Evolutionary conservation across 1,140 invertebrate genomes (phyloP).

Genomic region (Bombus picipes): DNA sequence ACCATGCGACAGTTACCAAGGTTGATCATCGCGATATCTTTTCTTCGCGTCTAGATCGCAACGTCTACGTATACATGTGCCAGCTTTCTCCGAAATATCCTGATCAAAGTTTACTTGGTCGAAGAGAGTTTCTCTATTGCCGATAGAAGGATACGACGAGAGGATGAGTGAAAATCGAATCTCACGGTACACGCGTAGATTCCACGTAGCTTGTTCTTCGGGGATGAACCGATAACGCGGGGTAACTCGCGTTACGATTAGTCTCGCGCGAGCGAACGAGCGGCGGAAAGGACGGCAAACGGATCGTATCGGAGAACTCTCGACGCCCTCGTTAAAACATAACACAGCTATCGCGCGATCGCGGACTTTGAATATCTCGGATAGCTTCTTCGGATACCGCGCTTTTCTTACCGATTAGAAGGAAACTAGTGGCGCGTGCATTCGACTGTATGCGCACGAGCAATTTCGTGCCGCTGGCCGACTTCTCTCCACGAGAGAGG

Average conservation of each 20-base stretch:
- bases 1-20: background rate
- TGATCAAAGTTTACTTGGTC: no score
- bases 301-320: background rate
- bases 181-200: background rate
- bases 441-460: background rate
- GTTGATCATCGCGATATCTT: background rate
- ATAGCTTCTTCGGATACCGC: constrained; percentile 38
- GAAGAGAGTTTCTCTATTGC: background rate
- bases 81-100: background rate
- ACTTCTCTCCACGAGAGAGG: constrained; percentile 17
- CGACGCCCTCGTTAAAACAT: background rate
- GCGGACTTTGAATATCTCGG: constrained; percentile 25
- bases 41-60: background rate
- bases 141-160: background rate
- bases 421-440: background rate
- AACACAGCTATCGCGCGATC: constrained; percentile 47
- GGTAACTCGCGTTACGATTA: background rate
- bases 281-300: no score
- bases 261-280: background rate
- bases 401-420: constrained; percentile 8
- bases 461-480: constrained; percentile 9
- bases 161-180: background rate
- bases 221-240: constrained; percentile 4
- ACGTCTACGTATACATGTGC: background rate
- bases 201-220: background rate